phyloP scores from a whole-genome alignment of 1,140 invertebrate species.

The Mactra quadrangularis region DNA sequence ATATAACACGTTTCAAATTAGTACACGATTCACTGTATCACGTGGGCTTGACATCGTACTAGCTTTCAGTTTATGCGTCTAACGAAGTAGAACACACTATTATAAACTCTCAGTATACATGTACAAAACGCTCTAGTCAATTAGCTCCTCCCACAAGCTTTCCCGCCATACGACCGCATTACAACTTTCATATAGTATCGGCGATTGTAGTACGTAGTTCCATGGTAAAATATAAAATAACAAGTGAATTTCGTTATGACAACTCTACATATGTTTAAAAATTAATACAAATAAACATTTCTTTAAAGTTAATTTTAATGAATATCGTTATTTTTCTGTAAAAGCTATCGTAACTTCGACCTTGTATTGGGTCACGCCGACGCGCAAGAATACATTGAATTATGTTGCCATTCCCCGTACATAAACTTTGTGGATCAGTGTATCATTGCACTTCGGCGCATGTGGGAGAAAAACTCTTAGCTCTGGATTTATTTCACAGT shows the following conservation, averaged over 20 bases:
- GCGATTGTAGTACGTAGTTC: slow-evolving; percentile 21
- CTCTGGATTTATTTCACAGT: background rate
- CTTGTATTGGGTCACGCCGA: slow-evolving; percentile 34
- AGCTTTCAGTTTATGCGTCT: background rate
- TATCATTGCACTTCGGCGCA: slow-evolving; percentile 26
- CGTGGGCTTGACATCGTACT: background rate
- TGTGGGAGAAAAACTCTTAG: background rate
- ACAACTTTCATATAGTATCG: background rate
- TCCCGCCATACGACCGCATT: slow-evolving; percentile 47
- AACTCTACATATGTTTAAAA: background rate
- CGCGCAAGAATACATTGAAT: slow-evolving; percentile 41
- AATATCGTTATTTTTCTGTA: background rate
- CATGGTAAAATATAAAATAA: background rate
- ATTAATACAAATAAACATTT: background rate
- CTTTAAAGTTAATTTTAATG: background rate
- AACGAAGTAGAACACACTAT: too few relatives aligned
- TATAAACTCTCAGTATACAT: background rate
- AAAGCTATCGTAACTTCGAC: slow-evolving; percentile 48
- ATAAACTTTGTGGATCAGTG: slow-evolving; percentile 18
- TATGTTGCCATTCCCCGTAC: slow-evolving; percentile 28
- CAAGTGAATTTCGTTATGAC: background rate
- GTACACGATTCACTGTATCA: background rate
- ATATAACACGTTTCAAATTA: background rate
- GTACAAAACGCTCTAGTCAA: background rate
- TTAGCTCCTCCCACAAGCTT: slow-evolving; percentile 35